These are phyloP conservation scores for Eristalis tenax DNA, from an alignment of 2,888 invertebrate species.

Conservation along the genomic window DNA sequence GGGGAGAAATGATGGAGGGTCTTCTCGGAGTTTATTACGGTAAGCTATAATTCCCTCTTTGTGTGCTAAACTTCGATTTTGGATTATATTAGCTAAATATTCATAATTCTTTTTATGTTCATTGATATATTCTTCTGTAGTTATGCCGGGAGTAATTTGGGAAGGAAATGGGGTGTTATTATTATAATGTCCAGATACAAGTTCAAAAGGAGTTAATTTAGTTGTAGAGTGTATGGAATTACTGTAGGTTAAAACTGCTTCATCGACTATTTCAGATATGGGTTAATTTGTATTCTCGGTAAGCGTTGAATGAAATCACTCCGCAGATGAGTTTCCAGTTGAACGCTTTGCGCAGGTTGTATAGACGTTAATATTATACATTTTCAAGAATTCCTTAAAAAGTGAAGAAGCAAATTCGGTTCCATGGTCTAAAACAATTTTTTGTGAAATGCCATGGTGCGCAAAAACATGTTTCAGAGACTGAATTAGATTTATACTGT, in stretches of 20 bases:
- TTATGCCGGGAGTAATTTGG: too few relatives aligned
- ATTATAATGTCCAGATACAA: slow-evolving; percentile 30
- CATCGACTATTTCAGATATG: slow-evolving; percentile 21
- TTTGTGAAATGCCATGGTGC: too few relatives aligned
- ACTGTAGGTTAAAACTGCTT: slow-evolving; percentile 42
- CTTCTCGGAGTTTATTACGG: too few relatives aligned
- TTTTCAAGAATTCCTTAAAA: slow-evolving; percentile 20
- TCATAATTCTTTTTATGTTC: too few relatives aligned
- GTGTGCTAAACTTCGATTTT: too few relatives aligned
- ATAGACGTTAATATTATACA: slow-evolving; percentile 34
- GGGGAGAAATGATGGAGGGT: too few relatives aligned
- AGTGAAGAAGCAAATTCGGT: slow-evolving; percentile 37
- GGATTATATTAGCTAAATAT: too few relatives aligned
- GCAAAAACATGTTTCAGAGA: slow-evolving; percentile 22
- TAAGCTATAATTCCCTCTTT: too few relatives aligned
- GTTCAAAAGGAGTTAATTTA: slow-evolving; percentile 37
- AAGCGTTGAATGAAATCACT: slow-evolving; percentile 55
- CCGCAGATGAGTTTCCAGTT: slow-evolving; percentile 48
- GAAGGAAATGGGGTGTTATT: not conserved
- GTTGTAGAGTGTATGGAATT: slow-evolving; percentile 45
- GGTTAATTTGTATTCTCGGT: slow-evolving; percentile 19
- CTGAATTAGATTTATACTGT: not conserved
- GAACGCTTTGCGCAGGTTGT: slow-evolving; percentile 37
- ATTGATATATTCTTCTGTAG: too few relatives aligned
- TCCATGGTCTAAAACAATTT: slow-evolving; percentile 31